phyloP scores from a whole-genome alignment of 2,888 invertebrate genomes.

The Drosophila nigritarsus region DNA sequence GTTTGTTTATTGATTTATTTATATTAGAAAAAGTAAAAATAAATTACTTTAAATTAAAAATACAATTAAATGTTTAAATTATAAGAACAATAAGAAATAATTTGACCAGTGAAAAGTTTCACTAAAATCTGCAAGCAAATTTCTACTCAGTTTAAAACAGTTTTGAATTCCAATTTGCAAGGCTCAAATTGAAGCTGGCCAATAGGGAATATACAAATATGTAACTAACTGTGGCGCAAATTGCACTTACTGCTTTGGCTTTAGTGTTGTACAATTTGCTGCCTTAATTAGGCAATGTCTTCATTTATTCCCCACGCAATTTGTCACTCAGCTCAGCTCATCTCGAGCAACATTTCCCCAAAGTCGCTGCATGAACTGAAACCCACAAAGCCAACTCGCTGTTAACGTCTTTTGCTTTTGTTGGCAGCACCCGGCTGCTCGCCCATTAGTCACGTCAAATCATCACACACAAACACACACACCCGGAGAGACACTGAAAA shows the following conservation, averaged over 20 bases:
- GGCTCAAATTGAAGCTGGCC: not conserved
- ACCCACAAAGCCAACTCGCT: conserved; percentile 3
- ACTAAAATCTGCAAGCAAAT: not conserved
- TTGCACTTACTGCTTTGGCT: not conserved
- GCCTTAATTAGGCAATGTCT: conserved; percentile 33
- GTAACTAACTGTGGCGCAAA: not conserved
- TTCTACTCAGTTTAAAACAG: not conserved
- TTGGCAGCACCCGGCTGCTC: conserved; percentile 59
- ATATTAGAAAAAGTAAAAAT: not conserved
- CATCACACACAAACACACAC: conserved; percentile 48
- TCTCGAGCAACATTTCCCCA: conserved; percentile 42
- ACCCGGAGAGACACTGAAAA: conserved; percentile 63
- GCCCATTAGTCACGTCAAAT: conserved; percentile 77
- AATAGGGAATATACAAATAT: not conserved
- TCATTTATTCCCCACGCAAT: conserved; percentile 51
- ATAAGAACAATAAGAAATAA: not conserved
- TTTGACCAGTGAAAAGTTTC: not conserved
- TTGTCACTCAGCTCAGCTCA: conserved; percentile 43
- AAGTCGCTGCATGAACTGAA: conserved; percentile 7
- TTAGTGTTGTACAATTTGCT: conserved; percentile 8
- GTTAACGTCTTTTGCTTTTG: conserved; percentile 32
- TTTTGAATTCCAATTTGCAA: not conserved
- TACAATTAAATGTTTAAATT: not conserved
- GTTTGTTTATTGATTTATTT: not conserved
- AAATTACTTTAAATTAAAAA: not conserved